These are phyloP conservation scores for Bombus picipes DNA, from an alignment of 1,140 invertebrate species.

Conservation along the genomic window DNA sequence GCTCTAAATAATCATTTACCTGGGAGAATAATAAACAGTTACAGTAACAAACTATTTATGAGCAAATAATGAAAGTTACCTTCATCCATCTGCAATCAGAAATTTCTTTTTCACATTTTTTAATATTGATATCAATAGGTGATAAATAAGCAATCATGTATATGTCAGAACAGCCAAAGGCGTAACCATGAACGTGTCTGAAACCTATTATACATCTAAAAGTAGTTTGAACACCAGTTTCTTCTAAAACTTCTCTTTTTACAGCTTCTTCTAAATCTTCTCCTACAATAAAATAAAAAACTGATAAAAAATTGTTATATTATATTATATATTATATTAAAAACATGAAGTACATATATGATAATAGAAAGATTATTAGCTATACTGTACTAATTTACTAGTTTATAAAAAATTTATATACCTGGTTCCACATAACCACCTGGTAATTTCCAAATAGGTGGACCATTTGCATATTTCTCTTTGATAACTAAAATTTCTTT, in stretches of 20 bases:
- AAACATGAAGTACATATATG: background rate
- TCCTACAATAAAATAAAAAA: constrained; percentile 80
- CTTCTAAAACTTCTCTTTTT: constrained; percentile 93
- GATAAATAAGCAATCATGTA: constrained; percentile 90
- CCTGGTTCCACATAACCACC: constrained; percentile 95
- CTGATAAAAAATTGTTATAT: background rate
- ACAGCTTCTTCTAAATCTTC: constrained; percentile 92
- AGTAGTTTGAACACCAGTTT: constrained; percentile 91
- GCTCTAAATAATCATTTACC: constrained; percentile 88
- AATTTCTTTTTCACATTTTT: constrained; percentile 89
- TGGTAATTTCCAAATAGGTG: constrained; percentile 92
- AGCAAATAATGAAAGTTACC: constrained; percentile 65
- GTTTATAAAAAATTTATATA: constrained; percentile 69
- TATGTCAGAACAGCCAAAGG: constrained; percentile 92
- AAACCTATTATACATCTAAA: constrained; percentile 91
- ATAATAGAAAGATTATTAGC: background rate
- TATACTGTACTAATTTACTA: background rate
- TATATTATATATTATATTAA: background rate
- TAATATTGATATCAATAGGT: constrained; percentile 86
- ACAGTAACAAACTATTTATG: constrained; percentile 10
- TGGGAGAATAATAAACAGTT: constrained; percentile 73
- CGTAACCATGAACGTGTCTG: constrained; percentile 88
- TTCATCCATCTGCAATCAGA: constrained; percentile 92
- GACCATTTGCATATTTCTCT: constrained; percentile 83
- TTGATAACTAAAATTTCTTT: constrained; percentile 90